A percentile compares a stretch with the other conserved stretches of the same genome.
These are phyloP conservation scores for Zoanthus gigantus DNA, from an alignment of 92 coral and sea anemone species.

Conservation along the genomic window DNA sequence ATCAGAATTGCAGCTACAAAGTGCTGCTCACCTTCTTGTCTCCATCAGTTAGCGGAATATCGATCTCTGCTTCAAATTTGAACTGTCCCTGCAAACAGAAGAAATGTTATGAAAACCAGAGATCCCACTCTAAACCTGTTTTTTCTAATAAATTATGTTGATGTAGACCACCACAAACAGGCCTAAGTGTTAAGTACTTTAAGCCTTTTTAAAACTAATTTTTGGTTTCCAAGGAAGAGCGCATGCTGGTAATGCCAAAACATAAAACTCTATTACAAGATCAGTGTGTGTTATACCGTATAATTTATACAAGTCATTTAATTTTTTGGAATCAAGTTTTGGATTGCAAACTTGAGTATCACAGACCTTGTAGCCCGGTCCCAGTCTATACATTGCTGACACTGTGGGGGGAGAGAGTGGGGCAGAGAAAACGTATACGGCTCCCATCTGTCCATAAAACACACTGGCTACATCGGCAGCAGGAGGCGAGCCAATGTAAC, in stretches of 20 bases:
- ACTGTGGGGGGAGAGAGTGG: conserved; percentile 80
- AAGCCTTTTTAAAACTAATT: too few species aligned
- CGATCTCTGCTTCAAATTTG: conserved; percentile 93
- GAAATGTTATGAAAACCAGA: neutral
- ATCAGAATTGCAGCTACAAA: too few species aligned
- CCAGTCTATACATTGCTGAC: conserved; percentile 91
- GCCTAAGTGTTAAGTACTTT: neutral
- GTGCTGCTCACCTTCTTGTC: conserved; percentile 80
- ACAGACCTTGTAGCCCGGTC: conserved; percentile 95
- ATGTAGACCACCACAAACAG: neutral
- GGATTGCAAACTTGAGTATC: neutral
- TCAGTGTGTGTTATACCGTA: too few species aligned
- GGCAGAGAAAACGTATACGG: conserved; percentile 94
- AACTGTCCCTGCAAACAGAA: conserved; percentile 78
- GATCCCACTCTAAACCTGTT: neutral
- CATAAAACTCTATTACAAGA: too few species aligned
- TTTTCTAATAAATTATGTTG: neutral
- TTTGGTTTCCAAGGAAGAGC: too few species aligned
- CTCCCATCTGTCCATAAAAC: conserved; percentile 97
- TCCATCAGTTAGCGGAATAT: conserved; percentile 89
- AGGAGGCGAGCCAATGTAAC: conserved; percentile 97
- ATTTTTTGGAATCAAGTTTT: neutral
- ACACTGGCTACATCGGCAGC: conserved; percentile 90
- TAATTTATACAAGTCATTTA: neutral
- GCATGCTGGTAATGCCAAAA: too few species aligned